Percentiles rank a stretch among this genome's conserved stretches.
Conservation (phyloP, 2,113 vertebrate genomes). For the Periophthalmus modestus region DNA sequence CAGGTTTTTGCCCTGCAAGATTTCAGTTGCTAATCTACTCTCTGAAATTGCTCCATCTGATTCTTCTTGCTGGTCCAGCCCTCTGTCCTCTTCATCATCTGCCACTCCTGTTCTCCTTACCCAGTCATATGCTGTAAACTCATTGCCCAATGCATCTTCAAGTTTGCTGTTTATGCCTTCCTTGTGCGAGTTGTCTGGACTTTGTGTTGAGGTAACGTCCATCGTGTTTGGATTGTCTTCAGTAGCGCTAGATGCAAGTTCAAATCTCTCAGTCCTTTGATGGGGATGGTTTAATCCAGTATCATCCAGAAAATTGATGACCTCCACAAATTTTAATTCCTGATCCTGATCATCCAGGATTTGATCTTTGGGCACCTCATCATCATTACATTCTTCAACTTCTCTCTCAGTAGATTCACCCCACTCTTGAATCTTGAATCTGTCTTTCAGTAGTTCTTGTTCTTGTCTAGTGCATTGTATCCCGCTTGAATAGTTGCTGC, state of each 20-base stretch:
- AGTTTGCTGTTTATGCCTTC: constrained; percentile 2
- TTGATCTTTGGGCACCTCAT: constrained; percentile 4
- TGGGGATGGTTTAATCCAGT: not conserved
- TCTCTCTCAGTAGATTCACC: constrained; percentile 1
- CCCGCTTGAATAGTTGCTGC: constrained; percentile 13
- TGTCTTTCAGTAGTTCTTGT: constrained; percentile 20
- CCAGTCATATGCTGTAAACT: constrained; percentile 29
- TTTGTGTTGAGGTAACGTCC: not conserved
- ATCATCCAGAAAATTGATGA: not conserved
- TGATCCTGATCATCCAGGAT: not conserved
- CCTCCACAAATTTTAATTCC: not conserved
- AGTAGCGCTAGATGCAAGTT: not conserved
- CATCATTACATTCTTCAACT: not conserved
- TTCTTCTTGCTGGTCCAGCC: constrained; percentile 2
- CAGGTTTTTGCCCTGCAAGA: constrained; percentile 70
- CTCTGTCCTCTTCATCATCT: not conserved
- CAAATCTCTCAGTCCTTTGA: not conserved
- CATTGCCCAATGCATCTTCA: constrained; percentile 34
- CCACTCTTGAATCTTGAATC: not conserved
- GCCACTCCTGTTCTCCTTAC: constrained; percentile 36
- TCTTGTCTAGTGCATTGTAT: constrained; percentile 22
- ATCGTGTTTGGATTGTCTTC: constrained; percentile 13
- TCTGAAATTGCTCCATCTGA: constrained; percentile 16
- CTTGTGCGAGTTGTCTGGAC: constrained; percentile 9
- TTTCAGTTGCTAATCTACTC: constrained; percentile 36